These are phyloP conservation scores for Caradrina clavipalpis DNA, from an alignment of 2,888 invertebrate species.

Conservation along the genomic window DNA sequence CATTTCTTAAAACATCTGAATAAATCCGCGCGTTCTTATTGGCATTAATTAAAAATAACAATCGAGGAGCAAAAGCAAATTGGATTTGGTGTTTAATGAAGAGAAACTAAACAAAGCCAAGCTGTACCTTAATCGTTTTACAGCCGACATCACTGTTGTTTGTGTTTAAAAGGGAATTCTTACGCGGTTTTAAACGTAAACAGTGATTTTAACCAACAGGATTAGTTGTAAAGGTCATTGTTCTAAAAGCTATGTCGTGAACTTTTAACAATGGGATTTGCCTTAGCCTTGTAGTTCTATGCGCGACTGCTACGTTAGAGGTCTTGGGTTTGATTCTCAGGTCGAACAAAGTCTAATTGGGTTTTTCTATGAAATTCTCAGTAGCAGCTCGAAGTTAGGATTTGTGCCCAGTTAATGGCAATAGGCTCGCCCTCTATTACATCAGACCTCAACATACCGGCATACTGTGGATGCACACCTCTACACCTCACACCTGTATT, in stretches of 20 bases:
- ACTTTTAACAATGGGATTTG: not conserved
- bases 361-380: no score
- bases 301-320: no score
- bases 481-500: no score
- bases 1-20: slow-evolving; percentile 31
- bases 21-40: slow-evolving; percentile 42
- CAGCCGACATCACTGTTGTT: slow-evolving; percentile 27
- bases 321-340: no score
- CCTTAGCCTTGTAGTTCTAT: no score
- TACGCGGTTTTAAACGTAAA: not conserved
- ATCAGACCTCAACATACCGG: no score
- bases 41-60: slow-evolving; percentile 64
- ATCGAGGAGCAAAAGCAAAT: slow-evolving; percentile 54
- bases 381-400: no score
- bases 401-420: no score
- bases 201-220: not conserved
- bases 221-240: not conserved
- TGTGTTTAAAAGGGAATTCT: slow-evolving; percentile 28
- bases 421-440: no score
- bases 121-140: slow-evolving; percentile 55
- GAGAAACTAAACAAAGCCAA: slow-evolving; percentile 62
- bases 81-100: slow-evolving; percentile 63
- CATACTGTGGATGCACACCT: no score
- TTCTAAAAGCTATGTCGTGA: not conserved
- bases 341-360: no score